Percentiles rank a stretch among this genome's conserved stretches.
Conservation (phyloP, 2,888 invertebrate species). For the Allolobophora icterica region DNA sequence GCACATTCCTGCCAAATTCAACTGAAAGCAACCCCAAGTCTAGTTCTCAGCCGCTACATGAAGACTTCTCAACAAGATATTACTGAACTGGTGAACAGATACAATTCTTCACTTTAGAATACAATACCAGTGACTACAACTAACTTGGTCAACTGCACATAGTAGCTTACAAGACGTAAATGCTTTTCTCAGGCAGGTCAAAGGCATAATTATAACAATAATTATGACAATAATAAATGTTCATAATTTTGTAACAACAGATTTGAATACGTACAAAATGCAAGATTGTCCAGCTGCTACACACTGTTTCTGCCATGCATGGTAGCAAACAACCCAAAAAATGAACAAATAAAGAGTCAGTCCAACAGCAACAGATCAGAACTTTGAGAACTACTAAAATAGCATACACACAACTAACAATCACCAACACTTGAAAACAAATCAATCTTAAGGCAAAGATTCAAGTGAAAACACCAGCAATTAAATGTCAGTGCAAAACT, state of each 20-base stretch:
- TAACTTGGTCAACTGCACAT: not conserved
- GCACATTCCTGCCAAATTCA: not conserved
- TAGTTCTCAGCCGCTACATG: not conserved
- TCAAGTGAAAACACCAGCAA: not conserved
- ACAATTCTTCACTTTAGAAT: not conserved
- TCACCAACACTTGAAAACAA: conserved; percentile 9
- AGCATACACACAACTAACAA: conserved; percentile 6
- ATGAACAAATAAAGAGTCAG: not conserved
- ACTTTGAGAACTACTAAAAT: not conserved
- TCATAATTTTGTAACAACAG: not conserved
- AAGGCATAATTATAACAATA: conserved; percentile 1
- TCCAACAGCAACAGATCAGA: not conserved
- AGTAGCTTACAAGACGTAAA: not conserved
- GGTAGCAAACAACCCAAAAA: not conserved
- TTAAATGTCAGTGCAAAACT: conserved; percentile 2
- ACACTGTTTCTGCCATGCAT: not conserved
- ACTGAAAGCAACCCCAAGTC: not conserved
- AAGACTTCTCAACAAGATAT: not conserved
- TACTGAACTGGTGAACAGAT: not conserved
- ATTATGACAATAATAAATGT: not conserved
- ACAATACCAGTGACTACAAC: not conserved
- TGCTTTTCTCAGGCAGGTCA: not conserved
- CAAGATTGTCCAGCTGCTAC: not conserved
- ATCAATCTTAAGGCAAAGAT: not conserved
- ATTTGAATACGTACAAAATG: not conserved